Percentiles rank a stretch among this genome's conserved stretches.
Conservation (phyloP, 2,888 invertebrate genomes). For the Lamellibrachia satsuma region DNA sequence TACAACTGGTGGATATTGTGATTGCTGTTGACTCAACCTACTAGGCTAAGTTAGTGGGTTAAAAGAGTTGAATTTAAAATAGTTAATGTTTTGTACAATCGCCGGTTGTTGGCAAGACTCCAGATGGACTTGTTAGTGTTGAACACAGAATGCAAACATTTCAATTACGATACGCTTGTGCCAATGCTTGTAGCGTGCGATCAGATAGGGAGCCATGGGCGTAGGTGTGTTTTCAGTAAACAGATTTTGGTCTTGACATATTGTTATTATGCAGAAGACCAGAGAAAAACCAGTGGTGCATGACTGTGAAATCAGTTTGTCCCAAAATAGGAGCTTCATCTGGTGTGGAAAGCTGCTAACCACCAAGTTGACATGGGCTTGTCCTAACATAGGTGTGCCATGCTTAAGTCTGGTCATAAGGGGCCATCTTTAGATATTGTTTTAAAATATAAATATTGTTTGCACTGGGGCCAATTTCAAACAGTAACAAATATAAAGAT, state of each 20-base stretch:
- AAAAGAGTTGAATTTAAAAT: background rate
- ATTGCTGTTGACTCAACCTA: no score
- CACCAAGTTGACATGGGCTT: background rate
- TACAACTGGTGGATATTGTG: no score
- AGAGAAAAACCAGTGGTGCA: background rate
- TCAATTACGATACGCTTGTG: background rate
- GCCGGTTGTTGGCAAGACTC: background rate
- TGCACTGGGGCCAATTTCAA: no score
- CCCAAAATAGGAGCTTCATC: background rate
- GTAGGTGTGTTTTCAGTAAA: background rate
- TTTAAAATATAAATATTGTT: no score
- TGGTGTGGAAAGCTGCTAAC: background rate
- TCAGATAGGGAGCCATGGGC: background rate
- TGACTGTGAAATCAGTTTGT: background rate
- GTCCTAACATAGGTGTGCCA: background rate
- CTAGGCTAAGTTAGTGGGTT: no score
- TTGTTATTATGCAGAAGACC: conserved; percentile 1
- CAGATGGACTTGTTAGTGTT: background rate
- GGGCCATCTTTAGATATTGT: no score
- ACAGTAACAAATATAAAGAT: no score
- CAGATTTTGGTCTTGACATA: background rate
- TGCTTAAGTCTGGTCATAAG: background rate
- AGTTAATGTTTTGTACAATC: background rate
- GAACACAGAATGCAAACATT: background rate
- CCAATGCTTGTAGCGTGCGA: background rate